These are phyloP conservation scores for Phortica variegata DNA, from an alignment of 1,140 invertebrate species.

Conservation along the genomic window DNA sequence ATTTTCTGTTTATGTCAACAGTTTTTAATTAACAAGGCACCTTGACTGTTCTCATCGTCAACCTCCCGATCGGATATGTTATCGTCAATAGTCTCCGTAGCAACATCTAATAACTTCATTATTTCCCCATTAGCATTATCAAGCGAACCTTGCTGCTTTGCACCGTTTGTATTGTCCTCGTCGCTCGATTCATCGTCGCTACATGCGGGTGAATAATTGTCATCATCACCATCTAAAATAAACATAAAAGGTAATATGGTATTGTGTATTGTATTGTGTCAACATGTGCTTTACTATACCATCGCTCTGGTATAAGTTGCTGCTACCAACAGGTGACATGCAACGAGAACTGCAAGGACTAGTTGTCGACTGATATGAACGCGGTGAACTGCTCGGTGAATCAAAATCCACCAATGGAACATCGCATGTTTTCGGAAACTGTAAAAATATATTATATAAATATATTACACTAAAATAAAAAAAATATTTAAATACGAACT, in stretches of 20 bases:
- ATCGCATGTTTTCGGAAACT: conserved; percentile 44
- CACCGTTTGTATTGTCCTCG: conserved; percentile 2
- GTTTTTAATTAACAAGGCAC: neutral
- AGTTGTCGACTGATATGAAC: conserved; percentile 35
- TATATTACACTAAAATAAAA: neutral
- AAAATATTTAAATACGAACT: conserved; percentile 11
- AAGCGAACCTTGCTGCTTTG: no score
- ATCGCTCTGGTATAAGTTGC: conserved; percentile 9
- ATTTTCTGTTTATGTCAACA: no score
- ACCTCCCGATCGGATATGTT: conserved; percentile 48
- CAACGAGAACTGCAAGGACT: conserved; percentile 54
- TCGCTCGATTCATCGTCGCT: conserved; percentile 54
- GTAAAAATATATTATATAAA: neutral
- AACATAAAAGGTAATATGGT: no score
- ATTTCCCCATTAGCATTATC: conserved; percentile 41
- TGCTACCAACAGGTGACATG: conserved; percentile 45
- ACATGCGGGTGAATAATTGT: conserved; percentile 55
- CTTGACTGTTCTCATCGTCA: conserved; percentile 38
- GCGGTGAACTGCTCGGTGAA: conserved; percentile 47
- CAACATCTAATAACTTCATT: conserved; percentile 43
- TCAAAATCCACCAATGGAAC: conserved; percentile 33
- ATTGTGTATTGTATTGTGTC: no score
- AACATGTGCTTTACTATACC: neutral
- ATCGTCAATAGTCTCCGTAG: conserved; percentile 44
- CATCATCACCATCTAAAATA: conserved; percentile 33